phyloP scores from a whole-genome alignment of 1,140 invertebrate genomes.

The Steinernema feltiae region DNA sequence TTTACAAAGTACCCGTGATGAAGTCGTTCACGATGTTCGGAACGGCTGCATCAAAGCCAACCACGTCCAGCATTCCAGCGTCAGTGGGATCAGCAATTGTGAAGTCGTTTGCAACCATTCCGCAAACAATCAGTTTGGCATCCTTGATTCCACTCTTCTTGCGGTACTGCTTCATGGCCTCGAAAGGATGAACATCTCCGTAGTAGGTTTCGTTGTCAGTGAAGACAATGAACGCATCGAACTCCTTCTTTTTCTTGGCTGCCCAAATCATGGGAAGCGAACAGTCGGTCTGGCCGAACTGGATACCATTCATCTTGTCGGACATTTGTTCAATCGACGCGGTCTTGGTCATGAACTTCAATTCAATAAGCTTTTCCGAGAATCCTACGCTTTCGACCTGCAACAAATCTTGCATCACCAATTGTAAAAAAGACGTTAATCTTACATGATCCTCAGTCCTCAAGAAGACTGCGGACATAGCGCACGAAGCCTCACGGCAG shows the following conservation, averaged over 20 bases:
- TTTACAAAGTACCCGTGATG: slow-evolving; percentile 45
- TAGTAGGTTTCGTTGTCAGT: slow-evolving; percentile 44
- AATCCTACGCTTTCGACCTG: slow-evolving; percentile 45
- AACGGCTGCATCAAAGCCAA: slow-evolving; percentile 65
- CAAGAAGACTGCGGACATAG: slow-evolving; percentile 46
- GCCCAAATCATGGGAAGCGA: slow-evolving; percentile 65
- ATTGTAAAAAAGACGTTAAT: slow-evolving; percentile 17
- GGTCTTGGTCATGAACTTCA: slow-evolving; percentile 39
- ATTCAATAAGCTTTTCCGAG: slow-evolving; percentile 26
- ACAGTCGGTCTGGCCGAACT: slow-evolving; percentile 60
- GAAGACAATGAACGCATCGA: slow-evolving; percentile 64
- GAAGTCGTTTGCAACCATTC: slow-evolving; percentile 60
- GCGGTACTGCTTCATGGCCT: slow-evolving; percentile 63
- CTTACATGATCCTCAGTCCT: slow-evolving; percentile 41
- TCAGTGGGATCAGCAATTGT: slow-evolving; percentile 61
- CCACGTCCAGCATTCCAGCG: slow-evolving; percentile 64
- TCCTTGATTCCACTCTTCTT: slow-evolving; percentile 62
- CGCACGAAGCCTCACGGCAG: slow-evolving; percentile 58
- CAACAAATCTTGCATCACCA: slow-evolving; percentile 2
- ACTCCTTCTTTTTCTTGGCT: slow-evolving; percentile 60
- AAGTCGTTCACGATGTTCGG: slow-evolving; percentile 63
- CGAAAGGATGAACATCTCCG: slow-evolving; percentile 58
- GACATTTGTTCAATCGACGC: slow-evolving; percentile 50
- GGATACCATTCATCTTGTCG: slow-evolving; percentile 40
- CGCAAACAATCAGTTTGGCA: slow-evolving; percentile 63